Base-by-base conservation (phyloP, 2,797 vertebrate genomes). In the Rhodeus uyekii region DNA sequence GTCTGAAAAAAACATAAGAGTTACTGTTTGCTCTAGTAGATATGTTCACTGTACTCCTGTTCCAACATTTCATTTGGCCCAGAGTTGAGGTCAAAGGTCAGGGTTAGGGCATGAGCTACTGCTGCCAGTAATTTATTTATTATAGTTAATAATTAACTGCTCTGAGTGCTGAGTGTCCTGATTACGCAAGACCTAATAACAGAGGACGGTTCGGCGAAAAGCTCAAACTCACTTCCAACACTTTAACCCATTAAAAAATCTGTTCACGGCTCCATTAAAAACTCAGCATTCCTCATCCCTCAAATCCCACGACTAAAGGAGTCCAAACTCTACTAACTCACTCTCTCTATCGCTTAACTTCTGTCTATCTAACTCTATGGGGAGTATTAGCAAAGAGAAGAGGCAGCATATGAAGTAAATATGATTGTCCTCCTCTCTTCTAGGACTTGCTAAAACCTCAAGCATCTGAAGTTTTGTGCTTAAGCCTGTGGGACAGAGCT, bases 231-330 rank as follows among this genome's bases (percentile, higher is more conserved):
- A 39, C 32, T 42, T 61, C 12, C 38, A 50, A 72, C 58, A 67
- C 27, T 46, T 42, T 48, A 86, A 82, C 76, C 36, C 67, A 64
- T 81, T 75, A 76, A 48, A 81, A 80, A 84, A 80, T 61, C 80
- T 60, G 50, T 78, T 71, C 86, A 82, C 18, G 24, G 32, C 79
- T 84, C 73, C 68, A 80, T 78, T 77, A 75, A 78, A 84, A 86
- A 71, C 39, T 22, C 76, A 83, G 68, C 78, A 71, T 80, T 84
- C 48, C 34, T 84, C 63, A 76, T 81, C 78, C 74, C 78, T 84
- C 68, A 87, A 84, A 81, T 85, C 84, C 55, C 86, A 29, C 65
- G 79, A 72, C 76, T 76, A 65, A 36, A 83, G 39, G 48, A 86
- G 46, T 36, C 48, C 73, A 73, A 58, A 65, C 8, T 83, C 55